Percentiles rank a stretch among this genome's conserved stretches.
These are phyloP conservation scores for Aurelia aurita complex sp. Pacific DNA, from an alignment of 30 jellyfish, hydroid and myxozoan species.

Conservation along the genomic window DNA sequence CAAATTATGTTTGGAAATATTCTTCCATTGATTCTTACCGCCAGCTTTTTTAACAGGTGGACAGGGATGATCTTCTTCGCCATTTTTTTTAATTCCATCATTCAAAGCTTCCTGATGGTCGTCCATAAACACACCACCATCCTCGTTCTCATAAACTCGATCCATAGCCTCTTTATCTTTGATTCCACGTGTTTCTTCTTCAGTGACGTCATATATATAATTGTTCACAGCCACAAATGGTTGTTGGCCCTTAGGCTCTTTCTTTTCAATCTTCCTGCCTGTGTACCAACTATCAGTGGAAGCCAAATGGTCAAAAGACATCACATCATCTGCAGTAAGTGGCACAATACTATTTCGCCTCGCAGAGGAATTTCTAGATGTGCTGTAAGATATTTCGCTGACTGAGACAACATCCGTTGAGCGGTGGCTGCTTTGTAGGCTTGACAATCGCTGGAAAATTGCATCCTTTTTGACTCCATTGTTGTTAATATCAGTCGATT, in stretches of 20 bases:
- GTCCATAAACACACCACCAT: background rate
- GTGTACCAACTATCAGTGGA: background rate
- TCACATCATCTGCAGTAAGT: constrained; percentile 21
- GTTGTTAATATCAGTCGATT: too few species aligned
- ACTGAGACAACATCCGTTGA: too few species aligned
- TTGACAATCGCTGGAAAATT: too few species aligned
- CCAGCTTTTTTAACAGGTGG: background rate
- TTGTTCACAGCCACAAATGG: too few species aligned
- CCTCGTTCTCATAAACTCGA: background rate
- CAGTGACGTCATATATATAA: background rate
- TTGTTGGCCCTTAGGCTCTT: background rate
- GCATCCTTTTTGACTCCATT: too few species aligned
- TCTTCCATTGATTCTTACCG: background rate
- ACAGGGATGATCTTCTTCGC: background rate
- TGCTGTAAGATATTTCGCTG: too few species aligned
- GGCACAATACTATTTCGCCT: constrained; percentile 24
- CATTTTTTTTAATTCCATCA: background rate
- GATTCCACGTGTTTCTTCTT: background rate
- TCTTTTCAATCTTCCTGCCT: background rate
- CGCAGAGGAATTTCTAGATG: too few species aligned
- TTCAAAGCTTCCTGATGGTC: background rate
- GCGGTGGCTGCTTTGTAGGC: too few species aligned
- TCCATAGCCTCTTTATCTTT: background rate
- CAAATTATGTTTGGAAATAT: background rate
- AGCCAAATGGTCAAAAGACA: background rate